phyloP scores from a whole-genome alignment of 2,797 vertebrate genomes.

The Adelosebastes latens region DNA sequence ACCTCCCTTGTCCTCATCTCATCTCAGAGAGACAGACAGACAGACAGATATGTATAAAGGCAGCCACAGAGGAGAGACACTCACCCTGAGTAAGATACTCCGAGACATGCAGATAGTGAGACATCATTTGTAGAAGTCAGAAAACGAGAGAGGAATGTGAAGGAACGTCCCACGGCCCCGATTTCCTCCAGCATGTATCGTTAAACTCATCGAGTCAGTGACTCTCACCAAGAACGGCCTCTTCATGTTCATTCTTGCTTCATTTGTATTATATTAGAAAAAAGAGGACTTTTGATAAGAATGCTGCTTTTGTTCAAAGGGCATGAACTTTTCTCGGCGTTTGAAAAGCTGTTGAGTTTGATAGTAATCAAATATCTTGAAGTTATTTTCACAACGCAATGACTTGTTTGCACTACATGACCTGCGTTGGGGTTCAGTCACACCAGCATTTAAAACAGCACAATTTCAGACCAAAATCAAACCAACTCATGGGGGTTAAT shows the following conservation, averaged over 20 bases:
- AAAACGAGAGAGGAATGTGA: slow-evolving; percentile 16
- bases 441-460: neutral
- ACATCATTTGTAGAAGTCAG: neutral
- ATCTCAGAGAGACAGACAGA: neutral
- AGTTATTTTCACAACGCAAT: neutral
- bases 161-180: slow-evolving; percentile 31
- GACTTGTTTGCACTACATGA: neutral
- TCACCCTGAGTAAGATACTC: neutral
- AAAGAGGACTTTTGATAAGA: slow-evolving; percentile 13
- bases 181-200: neutral
- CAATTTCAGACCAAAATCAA: neutral
- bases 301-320: slow-evolving; percentile 23
- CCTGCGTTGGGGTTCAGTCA: neutral
- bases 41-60: neutral
- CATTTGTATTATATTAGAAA: slow-evolving; percentile 22
- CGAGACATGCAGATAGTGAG: neutral
- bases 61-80: neutral
- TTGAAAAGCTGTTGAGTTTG: neutral
- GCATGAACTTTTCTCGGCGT: neutral
- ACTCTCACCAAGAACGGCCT: neutral
- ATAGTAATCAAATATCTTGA: neutral
- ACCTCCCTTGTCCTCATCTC: slow-evolving; percentile 23
- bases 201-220: slow-evolving; percentile 10
- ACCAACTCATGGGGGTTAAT: neutral
- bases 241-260: slow-evolving; percentile 48